Base-by-base conservation (phyloP, 1,140 invertebrate genomes). In the Acromyrmex charruanus region DNA sequence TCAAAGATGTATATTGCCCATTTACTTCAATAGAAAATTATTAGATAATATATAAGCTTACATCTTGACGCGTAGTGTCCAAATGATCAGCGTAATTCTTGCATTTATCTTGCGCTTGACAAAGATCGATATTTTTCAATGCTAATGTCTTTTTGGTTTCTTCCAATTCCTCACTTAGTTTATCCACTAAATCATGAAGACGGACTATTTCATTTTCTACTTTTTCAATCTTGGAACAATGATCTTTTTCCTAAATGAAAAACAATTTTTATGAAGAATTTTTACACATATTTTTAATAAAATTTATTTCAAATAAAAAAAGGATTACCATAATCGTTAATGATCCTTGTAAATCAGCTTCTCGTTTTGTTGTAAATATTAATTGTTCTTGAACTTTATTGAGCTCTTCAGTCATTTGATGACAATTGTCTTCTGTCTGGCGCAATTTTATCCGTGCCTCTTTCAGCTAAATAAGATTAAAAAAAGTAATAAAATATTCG, bases 321-420 rank as follows among this genome's bases (percentile, higher is more conserved):
- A 10, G 2, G 31, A 79, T 59, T 90, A 94, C 93, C 85, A 89
- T 87, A 18, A 81, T 89, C 55, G 87, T 89, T 53, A 93, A 86
- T 18, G 74, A 88, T 81, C 91, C 65, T 82, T 94, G 91, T 28
- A 89, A 85, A 25, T 92, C 87, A 49, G 79, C 87, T 85, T 93
- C 92, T 25, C 88, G 86, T 75, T 86, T 91, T 35, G 84, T 82
- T 44, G 89, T 82, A 72, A 85, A 82, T 2, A 92, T 85, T 39
- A 94, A 66, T 28, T 89, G 86, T 49, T 90, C 86, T 65, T 93
- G 91, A 61, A 80, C 85, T 80, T 90, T 93, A 71, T 92, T 77
- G 53, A 87, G 92, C 61, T 93, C 90, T 77, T 90, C 65, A 31
- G 65, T 89, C 6, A 91, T 79, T 86, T 85, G 89, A 1, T 87